These are phyloP conservation scores for Sus cebifrons DNA, from an alignment of 2,797 vertebrate genomes.

Conservation along the genomic window DNA sequence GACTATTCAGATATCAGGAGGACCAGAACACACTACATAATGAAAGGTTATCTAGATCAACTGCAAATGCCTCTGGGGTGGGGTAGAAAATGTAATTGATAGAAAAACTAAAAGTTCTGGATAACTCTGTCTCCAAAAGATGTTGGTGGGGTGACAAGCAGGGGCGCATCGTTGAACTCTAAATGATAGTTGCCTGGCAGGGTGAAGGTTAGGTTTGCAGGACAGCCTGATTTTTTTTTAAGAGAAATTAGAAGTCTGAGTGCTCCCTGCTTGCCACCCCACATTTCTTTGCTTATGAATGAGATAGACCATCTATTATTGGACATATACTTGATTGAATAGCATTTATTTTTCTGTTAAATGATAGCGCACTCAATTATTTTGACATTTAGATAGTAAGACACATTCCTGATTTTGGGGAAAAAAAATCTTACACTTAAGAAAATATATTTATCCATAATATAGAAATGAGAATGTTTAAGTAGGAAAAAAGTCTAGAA, in stretches of 20 bases:
- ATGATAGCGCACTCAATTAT: background rate
- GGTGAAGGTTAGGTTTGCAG: background rate
- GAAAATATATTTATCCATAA: background rate
- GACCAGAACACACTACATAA: background rate
- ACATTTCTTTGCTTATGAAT: background rate
- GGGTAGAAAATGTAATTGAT: background rate
- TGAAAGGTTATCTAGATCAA: background rate
- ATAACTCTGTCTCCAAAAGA: background rate
- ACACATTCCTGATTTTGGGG: background rate
- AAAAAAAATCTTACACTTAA: background rate
- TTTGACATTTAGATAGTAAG: slow-evolving; percentile 7
- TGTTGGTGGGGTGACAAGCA: too few species aligned
- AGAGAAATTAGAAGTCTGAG: background rate
- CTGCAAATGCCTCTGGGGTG: background rate
- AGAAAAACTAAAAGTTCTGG: background rate
- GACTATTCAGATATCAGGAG: background rate
- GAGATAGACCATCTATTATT: background rate
- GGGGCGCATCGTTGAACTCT: background rate
- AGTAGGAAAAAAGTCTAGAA: background rate
- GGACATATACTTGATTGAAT: background rate
- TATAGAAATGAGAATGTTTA: background rate
- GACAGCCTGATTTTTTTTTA: background rate
- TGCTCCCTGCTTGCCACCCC: background rate
- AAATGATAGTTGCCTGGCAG: background rate
- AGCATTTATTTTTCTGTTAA: background rate